Conservation (phyloP, 2,113 vertebrate species). For the Copsychus sechellarum region DNA sequence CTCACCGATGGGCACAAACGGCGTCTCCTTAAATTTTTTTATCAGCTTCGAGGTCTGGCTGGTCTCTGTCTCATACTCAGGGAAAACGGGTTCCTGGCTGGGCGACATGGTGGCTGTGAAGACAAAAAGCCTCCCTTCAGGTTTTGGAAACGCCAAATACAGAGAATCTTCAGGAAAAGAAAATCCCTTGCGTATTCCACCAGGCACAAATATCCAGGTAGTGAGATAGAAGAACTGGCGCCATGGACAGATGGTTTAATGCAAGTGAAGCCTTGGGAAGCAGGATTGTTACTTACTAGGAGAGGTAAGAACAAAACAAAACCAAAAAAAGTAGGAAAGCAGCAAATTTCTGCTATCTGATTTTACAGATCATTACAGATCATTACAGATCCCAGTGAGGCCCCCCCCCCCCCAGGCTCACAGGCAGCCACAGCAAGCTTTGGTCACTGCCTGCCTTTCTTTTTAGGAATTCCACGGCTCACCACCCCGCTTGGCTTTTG, state of each 20-base stretch:
- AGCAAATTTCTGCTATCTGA: neutral
- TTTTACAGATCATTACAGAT: neutral
- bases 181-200: neutral
- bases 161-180: neutral
- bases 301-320: neutral
- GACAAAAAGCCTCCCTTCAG: neutral
- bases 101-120: slow-evolving; percentile 44
- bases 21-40: slow-evolving; percentile 40
- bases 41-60: slow-evolving; percentile 48
- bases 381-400: neutral
- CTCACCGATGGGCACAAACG: slow-evolving; percentile 45
- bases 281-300: neutral
- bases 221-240: neutral
- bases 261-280: neutral
- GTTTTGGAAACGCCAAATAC: neutral
- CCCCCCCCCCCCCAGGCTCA: rapidly evolving
- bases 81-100: neutral
- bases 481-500: rapidly evolving
- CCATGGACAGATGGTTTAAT: neutral
- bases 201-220: rapidly evolving
- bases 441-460: neutral
- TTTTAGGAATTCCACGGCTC: neutral
- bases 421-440: neutral
- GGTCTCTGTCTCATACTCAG: slow-evolving; percentile 1
- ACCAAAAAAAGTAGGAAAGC: rapidly evolving